These are phyloP conservation scores for Cossypha dichroa DNA, from an alignment of 2,797 vertebrate genomes.

Conservation along the genomic window DNA sequence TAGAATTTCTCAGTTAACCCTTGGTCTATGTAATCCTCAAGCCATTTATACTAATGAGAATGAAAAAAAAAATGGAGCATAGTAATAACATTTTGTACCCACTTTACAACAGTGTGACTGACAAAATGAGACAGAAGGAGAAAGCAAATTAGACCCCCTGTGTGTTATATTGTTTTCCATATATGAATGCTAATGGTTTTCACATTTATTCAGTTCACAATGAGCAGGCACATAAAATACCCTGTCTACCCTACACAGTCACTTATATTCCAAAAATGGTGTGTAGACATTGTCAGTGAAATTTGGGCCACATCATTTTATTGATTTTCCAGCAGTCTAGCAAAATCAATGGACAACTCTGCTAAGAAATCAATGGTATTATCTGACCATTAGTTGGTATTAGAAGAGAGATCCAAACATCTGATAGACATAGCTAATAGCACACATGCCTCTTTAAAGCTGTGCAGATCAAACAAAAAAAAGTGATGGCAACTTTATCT, in stretches of 20 bases:
- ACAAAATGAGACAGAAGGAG: not conserved
- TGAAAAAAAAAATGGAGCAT: not conserved
- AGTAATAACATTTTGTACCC: not conserved
- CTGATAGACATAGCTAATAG: not conserved
- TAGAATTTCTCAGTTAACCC: not conserved
- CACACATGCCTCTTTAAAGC: not conserved
- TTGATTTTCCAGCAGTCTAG: constrained; percentile 9
- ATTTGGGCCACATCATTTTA: constrained; percentile 9
- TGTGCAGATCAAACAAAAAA: not conserved
- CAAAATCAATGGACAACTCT: constrained; percentile 36
- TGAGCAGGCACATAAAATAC: not conserved
- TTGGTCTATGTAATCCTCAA: not conserved
- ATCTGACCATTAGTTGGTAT: constrained; percentile 9
- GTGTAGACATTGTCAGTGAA: not conserved
- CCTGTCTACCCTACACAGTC: not conserved
- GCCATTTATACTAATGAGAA: not conserved
- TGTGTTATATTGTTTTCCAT: not conserved
- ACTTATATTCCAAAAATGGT: not conserved
- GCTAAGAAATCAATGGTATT: constrained; percentile 30
- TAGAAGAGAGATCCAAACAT: not conserved
- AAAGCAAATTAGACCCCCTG: not conserved
- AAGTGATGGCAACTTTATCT: not conserved
- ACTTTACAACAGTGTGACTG: not conserved
- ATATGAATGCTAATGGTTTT: not conserved
- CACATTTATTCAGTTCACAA: not conserved